These are phyloP conservation scores for Asteroscopus sphinx DNA, from an alignment of 2,888 invertebrate species.

Conservation along the genomic window DNA sequence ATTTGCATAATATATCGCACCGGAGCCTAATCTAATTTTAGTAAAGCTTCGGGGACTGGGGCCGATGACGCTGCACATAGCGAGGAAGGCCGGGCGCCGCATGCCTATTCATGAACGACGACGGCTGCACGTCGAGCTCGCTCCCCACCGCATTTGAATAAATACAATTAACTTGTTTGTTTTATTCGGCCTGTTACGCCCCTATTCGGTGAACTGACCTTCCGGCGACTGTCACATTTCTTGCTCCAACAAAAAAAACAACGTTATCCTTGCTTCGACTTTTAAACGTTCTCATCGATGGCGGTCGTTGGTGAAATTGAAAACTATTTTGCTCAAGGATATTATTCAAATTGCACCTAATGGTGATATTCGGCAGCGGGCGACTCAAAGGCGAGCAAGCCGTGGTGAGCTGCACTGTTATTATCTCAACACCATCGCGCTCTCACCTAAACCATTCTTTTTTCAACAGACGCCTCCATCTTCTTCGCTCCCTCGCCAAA, in stretches of 20 bases:
- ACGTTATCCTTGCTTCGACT: slow-evolving; percentile 12
- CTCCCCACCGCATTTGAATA: slow-evolving; percentile 85
- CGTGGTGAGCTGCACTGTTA: slow-evolving; percentile 84
- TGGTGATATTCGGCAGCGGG: slow-evolving; percentile 84
- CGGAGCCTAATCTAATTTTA: slow-evolving; percentile 46
- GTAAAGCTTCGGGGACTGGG: slow-evolving; percentile 41
- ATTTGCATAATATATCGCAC: slow-evolving; percentile 57
- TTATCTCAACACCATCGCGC: slow-evolving; percentile 89
- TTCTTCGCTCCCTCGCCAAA: slow-evolving; percentile 71
- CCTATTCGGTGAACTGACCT: slow-evolving; percentile 69
- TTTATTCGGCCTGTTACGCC: slow-evolving; percentile 81
- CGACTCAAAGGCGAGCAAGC: slow-evolving; percentile 78
- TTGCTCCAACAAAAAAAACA: slow-evolving; percentile 39
- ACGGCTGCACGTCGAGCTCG: slow-evolving; percentile 70
- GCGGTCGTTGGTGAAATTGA: slow-evolving; percentile 67
- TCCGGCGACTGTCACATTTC: slow-evolving; percentile 74
- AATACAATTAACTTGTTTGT: slow-evolving; percentile 90
- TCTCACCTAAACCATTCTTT: slow-evolving; percentile 86
- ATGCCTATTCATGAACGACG: slow-evolving; percentile 88
- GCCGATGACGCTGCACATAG: slow-evolving; percentile 81
- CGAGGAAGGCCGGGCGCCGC: slow-evolving; percentile 72
- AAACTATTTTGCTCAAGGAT: slow-evolving; percentile 74
- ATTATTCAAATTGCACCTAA: slow-evolving; percentile 84
- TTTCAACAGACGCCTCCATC: slow-evolving; percentile 84
- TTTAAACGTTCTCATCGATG: slow-evolving; percentile 49